These are phyloP conservation scores for Orchesellides sinensis DNA, from an alignment of 2,888 invertebrate genomes.

Conservation along the genomic window DNA sequence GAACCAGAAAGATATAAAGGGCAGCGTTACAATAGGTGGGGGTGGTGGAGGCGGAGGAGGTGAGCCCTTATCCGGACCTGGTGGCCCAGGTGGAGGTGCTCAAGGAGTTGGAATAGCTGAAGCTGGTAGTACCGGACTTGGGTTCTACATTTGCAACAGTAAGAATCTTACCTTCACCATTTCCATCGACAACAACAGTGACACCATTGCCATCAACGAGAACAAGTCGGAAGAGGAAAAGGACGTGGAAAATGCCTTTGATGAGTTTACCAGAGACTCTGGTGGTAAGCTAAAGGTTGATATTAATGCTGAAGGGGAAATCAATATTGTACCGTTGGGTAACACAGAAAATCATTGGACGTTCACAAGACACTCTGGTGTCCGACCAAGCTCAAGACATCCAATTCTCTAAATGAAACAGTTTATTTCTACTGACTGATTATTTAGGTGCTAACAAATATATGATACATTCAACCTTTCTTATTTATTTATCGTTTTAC, in stretches of 20 bases:
- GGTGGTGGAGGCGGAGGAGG: constrained; percentile 59
- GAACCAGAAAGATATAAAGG: constrained; percentile 31
- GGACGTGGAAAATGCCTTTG: not conserved
- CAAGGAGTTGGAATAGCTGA: constrained; percentile 59
- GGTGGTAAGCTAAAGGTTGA: constrained; percentile 41
- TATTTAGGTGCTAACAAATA: constrained; percentile 23
- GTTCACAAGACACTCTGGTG: constrained; percentile 52
- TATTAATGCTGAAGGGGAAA: constrained; percentile 32
- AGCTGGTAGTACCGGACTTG: constrained; percentile 46
- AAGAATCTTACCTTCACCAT: constrained; percentile 55
- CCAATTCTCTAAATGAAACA: constrained; percentile 34
- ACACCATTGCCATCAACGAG: constrained; percentile 31
- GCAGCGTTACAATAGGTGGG: constrained; percentile 53
- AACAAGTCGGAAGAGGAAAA: constrained; percentile 7
- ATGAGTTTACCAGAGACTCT: constrained; percentile 19
- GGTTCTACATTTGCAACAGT: constrained; percentile 58
- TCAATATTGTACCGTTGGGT: constrained; percentile 50
- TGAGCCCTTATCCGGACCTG: constrained; percentile 28
- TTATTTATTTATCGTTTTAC: constrained; percentile 34
- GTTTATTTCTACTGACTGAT: not conserved
- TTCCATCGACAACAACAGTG: constrained; percentile 52
- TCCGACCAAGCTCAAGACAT: constrained; percentile 14
- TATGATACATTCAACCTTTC: not conserved
- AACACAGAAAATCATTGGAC: constrained; percentile 39
- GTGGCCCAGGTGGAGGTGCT: constrained; percentile 45